Evolutionary conservation across 2,113 vertebrate species (phyloP).

Genomic region (Probosciger aterrimus): DNA sequence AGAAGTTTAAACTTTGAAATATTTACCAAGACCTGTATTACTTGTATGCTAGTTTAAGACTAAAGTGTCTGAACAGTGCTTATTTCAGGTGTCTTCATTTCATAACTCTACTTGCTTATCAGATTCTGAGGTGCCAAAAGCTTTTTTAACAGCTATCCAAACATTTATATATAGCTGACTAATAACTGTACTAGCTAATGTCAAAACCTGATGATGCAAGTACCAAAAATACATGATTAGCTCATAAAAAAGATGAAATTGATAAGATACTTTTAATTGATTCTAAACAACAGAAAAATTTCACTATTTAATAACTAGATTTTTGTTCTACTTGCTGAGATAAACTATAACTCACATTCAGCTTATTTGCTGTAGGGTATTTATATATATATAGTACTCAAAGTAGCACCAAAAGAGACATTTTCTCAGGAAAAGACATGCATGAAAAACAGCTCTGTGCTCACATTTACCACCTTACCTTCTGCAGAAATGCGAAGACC

Average conservation of each 20-base stretch:
- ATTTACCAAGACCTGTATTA: not conserved
- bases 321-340: not conserved
- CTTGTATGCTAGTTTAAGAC: not conserved
- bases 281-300: not conserved
- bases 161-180: not conserved
- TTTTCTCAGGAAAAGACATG: not conserved
- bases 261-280: not conserved
- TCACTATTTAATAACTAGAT: not conserved
- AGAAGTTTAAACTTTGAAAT: not conserved
- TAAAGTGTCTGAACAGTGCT: not conserved
- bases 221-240: constrained; percentile 18
- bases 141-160: not conserved
- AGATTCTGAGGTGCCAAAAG: not conserved
- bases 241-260: not conserved
- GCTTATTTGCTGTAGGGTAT: not conserved
- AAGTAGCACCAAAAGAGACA: not conserved
- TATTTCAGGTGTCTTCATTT: not conserved
- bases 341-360: not conserved
- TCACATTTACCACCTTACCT: not conserved
- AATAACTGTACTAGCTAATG: not conserved
- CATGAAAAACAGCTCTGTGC: not conserved
- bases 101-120: not conserved
- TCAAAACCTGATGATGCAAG: not conserved
- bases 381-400: not conserved
- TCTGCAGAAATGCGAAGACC: not conserved